phyloP scores from a whole-genome alignment of 2,888 invertebrate species.

The Amphipoea lucens region DNA sequence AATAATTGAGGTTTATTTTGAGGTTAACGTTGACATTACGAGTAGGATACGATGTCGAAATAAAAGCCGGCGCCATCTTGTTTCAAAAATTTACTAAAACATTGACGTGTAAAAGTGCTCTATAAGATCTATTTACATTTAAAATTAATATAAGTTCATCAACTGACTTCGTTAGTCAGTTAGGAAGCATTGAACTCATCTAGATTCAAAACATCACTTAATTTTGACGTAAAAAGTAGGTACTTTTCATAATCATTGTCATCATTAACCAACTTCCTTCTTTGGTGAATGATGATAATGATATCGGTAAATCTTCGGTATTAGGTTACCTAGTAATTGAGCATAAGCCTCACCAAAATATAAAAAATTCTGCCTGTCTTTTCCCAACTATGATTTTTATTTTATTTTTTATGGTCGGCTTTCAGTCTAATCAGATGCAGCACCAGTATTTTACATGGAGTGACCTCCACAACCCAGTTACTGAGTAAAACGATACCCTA shows the following conservation, averaged over 20 bases:
- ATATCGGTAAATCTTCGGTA: too few relatives aligned
- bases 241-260: too few relatives aligned
- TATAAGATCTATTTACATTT: background rate
- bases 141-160: background rate
- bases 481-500: background rate
- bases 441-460: too few relatives aligned
- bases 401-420: too few relatives aligned
- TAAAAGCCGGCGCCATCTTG: background rate
- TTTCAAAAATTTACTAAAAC: background rate
- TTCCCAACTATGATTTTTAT: too few relatives aligned
- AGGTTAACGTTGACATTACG: background rate
- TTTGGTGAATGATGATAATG: too few relatives aligned
- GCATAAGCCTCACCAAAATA: background rate
- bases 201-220: too few relatives aligned
- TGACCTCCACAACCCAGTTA: too few relatives aligned
- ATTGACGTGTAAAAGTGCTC: background rate
- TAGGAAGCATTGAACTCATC: background rate
- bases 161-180: background rate
- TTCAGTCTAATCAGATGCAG: too few relatives aligned
- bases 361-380: too few relatives aligned
- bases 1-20: conserved; percentile 8
- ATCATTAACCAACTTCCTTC: too few relatives aligned
- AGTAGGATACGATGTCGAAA: background rate
- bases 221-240: too few relatives aligned
- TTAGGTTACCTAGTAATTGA: background rate